Conservation (phyloP, 2,113 vertebrate genomes). For the Notothenia rossii region DNA sequence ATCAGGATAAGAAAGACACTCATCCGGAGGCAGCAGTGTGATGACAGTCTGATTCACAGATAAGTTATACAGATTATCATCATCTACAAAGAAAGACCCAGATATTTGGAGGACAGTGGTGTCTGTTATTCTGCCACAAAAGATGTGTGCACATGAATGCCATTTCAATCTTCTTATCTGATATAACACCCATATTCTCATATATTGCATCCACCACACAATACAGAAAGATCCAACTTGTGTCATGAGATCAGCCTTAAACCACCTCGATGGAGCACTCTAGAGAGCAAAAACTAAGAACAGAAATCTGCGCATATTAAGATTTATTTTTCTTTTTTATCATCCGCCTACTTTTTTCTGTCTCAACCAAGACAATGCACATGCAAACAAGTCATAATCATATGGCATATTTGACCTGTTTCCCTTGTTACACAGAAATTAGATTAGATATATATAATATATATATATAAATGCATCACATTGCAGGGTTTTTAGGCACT, state of each 20-base stretch:
- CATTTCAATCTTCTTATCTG: background rate
- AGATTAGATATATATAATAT: too few species aligned
- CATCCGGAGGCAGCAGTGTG: background rate
- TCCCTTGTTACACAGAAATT: background rate
- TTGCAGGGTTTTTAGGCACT: background rate
- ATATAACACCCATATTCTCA: background rate
- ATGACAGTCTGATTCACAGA: constrained; percentile 2
- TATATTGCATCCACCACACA: background rate
- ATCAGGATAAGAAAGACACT: background rate
- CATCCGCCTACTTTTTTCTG: constrained; percentile 12
- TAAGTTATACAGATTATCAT: background rate
- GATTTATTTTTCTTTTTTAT: background rate
- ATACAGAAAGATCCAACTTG: background rate
- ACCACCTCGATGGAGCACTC: background rate
- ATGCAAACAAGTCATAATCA: background rate
- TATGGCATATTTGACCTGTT: background rate
- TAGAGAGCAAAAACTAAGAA: background rate
- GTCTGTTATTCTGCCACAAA: background rate
- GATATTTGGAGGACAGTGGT: background rate
- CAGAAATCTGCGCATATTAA: too few species aligned
- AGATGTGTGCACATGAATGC: background rate
- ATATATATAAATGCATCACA: background rate
- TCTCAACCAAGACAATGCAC: background rate
- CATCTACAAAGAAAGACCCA: constrained; percentile 5
- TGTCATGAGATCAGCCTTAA: background rate